Percentiles rank a stretch among this genome's conserved stretches.
phyloP scores from a whole-genome alignment of 2,113 vertebrate species.

The Ovis aries region DNA sequence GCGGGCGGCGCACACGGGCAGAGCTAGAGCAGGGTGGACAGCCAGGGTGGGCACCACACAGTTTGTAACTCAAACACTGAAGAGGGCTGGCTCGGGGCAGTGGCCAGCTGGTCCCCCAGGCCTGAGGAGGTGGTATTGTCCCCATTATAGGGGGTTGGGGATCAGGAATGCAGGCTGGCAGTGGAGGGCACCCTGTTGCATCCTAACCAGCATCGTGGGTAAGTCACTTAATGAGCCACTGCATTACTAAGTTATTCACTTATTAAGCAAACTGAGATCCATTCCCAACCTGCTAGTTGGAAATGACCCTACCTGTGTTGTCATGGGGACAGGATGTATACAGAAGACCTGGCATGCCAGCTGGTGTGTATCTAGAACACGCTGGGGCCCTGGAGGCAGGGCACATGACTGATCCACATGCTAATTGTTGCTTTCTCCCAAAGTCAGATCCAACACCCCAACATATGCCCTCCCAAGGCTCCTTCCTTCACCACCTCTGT shows the following conservation, averaged over 20 bases:
- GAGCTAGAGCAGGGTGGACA: not conserved
- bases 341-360: not conserved
- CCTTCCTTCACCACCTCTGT: not conserved
- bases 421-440: not conserved
- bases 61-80: not conserved
- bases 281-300: not conserved
- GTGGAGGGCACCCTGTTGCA: not conserved
- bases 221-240: not conserved
- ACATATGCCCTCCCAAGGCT: not conserved
- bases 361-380: accelerated
- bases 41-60: too few species aligned
- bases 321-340: not conserved
- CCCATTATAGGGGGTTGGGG: not conserved
- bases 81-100: not conserved
- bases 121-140: not conserved
- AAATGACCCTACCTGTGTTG: not conserved
- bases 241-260: not conserved
- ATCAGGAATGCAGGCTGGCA: not conserved
- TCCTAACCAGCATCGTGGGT: not conserved
- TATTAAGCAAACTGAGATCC: not conserved
- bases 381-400: not conserved
- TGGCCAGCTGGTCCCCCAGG: not conserved
- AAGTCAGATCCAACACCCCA: too few species aligned
- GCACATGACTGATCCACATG: accelerated
- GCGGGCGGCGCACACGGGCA: accelerated